These are phyloP conservation scores for Dusona sp. DNA, from an alignment of 2,888 invertebrate genomes.

Conservation along the genomic window DNA sequence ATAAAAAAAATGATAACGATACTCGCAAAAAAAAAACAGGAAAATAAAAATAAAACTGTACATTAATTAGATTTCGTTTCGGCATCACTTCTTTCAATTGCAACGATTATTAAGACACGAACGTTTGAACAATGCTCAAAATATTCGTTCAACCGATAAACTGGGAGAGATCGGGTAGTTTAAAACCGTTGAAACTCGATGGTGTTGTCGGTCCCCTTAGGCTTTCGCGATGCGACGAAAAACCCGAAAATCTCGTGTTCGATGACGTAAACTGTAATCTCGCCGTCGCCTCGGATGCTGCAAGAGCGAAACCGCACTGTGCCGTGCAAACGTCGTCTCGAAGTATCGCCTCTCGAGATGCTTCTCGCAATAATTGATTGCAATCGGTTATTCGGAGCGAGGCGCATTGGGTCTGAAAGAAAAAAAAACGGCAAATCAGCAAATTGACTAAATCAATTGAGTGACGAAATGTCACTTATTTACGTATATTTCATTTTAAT, in stretches of 20 bases:
- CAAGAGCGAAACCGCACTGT: slow-evolving; percentile 92
- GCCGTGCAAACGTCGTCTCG: slow-evolving; percentile 96
- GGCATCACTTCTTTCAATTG: slow-evolving; percentile 26
- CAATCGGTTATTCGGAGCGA: slow-evolving; percentile 95
- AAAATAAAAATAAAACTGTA: slow-evolving; percentile 59
- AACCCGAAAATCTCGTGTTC: slow-evolving; percentile 74
- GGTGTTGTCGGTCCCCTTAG: slow-evolving; percentile 77
- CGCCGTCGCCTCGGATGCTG: slow-evolving; percentile 78
- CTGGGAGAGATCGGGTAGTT: slow-evolving; percentile 91
- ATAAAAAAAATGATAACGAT: slow-evolving; percentile 31
- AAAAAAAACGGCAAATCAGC: slow-evolving; percentile 21
- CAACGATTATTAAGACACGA: slow-evolving; percentile 24
- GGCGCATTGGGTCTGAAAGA: slow-evolving; percentile 93
- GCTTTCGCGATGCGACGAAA: slow-evolving; percentile 74
- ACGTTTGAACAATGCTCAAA: background rate
- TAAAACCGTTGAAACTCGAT: slow-evolving; percentile 87
- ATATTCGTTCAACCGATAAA: slow-evolving; percentile 87
- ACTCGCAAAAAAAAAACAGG: slow-evolving; percentile 3
- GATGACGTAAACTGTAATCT: slow-evolving; percentile 78
- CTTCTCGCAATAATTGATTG: slow-evolving; percentile 92
- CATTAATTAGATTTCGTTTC: slow-evolving; percentile 49
- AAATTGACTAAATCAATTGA: background rate
- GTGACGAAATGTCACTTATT: background rate
- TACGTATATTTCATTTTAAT: no score
- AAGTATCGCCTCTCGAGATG: slow-evolving; percentile 92